phyloP scores from a whole-genome alignment of 2,888 invertebrate genomes.

The Coleophora flavipennella region DNA sequence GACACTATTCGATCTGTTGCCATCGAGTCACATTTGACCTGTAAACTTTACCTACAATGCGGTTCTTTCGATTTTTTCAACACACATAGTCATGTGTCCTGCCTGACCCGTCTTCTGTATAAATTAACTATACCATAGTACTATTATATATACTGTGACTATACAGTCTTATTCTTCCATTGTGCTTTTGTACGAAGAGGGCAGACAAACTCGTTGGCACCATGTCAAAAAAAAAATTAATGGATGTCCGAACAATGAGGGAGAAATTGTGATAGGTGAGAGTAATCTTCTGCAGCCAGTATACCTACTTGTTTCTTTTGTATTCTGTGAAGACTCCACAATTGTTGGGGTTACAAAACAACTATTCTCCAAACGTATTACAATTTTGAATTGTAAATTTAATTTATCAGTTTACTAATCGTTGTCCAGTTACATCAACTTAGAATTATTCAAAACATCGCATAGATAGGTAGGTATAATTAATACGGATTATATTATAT shows the following conservation, averaged over 20 bases:
- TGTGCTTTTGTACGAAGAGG: slow-evolving; percentile 50
- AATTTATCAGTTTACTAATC: slow-evolving; percentile 4
- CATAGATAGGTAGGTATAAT: no score
- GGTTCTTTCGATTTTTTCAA: slow-evolving; percentile 24
- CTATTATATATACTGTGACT: slow-evolving; percentile 53
- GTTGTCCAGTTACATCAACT: not conserved
- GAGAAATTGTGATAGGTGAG: slow-evolving; percentile 71
- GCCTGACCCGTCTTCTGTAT: slow-evolving; percentile 46
- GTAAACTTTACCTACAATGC: slow-evolving; percentile 8
- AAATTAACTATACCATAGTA: slow-evolving; percentile 52
- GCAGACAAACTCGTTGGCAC: slow-evolving; percentile 60
- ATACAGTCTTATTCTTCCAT: slow-evolving; percentile 53
- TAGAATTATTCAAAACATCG: no score
- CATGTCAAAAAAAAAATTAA: slow-evolving; percentile 52
- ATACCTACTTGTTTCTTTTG: slow-evolving; percentile 50
- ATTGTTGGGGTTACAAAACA: slow-evolving; percentile 46
- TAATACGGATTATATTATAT: no score
- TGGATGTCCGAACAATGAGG: slow-evolving; percentile 58
- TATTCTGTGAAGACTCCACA: slow-evolving; percentile 40
- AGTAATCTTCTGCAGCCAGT: slow-evolving; percentile 57
- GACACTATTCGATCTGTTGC: not conserved
- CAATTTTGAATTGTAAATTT: slow-evolving; percentile 52
- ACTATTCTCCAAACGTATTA: slow-evolving; percentile 31
- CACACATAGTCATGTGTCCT: slow-evolving; percentile 30
- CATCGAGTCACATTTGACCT: slow-evolving; percentile 11